A percentile compares a stretch with the other conserved stretches of the same genome.
Evolutionary conservation across 1,140 invertebrate species (phyloP).

Genomic region (Plodia interpunctella): DNA sequence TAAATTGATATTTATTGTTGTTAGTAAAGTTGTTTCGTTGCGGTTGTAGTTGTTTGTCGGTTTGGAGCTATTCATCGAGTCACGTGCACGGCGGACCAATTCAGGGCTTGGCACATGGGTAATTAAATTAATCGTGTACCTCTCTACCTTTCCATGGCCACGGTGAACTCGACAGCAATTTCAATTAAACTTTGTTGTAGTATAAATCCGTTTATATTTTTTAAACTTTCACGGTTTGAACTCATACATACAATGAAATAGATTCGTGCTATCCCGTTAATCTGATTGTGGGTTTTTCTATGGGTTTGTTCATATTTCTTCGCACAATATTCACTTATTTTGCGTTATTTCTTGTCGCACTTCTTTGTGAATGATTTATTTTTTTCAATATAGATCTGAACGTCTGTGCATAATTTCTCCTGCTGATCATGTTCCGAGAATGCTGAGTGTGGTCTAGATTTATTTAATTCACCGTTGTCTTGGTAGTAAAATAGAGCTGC

Average conservation of each 20-base stretch:
- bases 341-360: not conserved
- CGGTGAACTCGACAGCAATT: not conserved
- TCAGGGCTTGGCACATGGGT: constrained; percentile 23
- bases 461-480: no score
- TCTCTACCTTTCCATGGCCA: constrained; percentile 4
- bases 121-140: constrained; percentile 30
- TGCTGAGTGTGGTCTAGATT: no score
- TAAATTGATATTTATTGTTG: not conserved
- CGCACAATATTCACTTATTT: not conserved
- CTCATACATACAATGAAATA: no score
- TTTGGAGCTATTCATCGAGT: constrained; percentile 18
- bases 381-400: no score
- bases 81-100: constrained; percentile 22
- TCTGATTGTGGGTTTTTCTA: no score
- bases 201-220: not conserved
- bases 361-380: no score
- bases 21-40: not conserved
- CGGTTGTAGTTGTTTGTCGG: not conserved
- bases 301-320: not conserved
- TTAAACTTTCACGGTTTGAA: no score
- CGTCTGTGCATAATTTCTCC: not conserved
- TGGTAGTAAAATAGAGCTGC: no score
- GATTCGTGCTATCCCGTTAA: no score
- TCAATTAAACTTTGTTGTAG: not conserved
- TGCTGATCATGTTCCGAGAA: no score